A percentile compares a stretch with the other conserved stretches of the same genome.
Evolutionary conservation across 2,797 vertebrate genomes (phyloP).

Genomic region (Falco cherrug): DNA sequence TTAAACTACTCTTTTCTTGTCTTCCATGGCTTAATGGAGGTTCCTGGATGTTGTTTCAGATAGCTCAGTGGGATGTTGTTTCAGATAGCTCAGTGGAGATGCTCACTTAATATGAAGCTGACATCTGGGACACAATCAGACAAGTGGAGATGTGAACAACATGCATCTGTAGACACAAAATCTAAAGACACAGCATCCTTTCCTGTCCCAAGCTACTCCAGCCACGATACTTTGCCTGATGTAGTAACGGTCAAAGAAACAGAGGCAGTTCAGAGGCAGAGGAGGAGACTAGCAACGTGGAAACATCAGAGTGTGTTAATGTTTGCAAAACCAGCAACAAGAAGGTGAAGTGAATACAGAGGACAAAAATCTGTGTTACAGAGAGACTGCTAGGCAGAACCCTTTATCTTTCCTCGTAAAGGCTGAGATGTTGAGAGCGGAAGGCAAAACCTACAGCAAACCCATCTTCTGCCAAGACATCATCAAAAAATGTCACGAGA

Average conservation of each 20-base stretch:
- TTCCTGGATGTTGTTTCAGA: background rate
- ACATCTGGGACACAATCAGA: background rate
- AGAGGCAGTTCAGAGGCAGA: background rate
- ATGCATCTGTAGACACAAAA: background rate
- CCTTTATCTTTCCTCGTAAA: background rate
- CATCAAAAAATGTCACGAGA: background rate
- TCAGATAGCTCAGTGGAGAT: background rate
- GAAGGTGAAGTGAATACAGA: background rate
- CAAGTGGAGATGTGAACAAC: background rate
- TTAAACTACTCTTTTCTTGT: background rate
- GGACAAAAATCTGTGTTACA: fast-evolving
- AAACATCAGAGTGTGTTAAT: background rate
- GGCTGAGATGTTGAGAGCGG: background rate
- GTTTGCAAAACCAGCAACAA: background rate
- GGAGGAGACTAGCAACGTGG: background rate
- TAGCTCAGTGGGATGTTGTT: background rate
- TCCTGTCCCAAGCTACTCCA: background rate
- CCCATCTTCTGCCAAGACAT: background rate
- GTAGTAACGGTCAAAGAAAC: background rate
- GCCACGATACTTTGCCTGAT: background rate
- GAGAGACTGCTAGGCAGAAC: background rate
- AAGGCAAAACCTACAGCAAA: background rate
- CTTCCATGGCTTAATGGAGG: background rate
- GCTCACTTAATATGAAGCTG: background rate
- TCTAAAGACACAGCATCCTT: background rate